Percentiles rank a stretch among this genome's conserved stretches.
Conservation (phyloP, 1,140 invertebrate genomes). For the Caenorhabditis elegans region DNA sequence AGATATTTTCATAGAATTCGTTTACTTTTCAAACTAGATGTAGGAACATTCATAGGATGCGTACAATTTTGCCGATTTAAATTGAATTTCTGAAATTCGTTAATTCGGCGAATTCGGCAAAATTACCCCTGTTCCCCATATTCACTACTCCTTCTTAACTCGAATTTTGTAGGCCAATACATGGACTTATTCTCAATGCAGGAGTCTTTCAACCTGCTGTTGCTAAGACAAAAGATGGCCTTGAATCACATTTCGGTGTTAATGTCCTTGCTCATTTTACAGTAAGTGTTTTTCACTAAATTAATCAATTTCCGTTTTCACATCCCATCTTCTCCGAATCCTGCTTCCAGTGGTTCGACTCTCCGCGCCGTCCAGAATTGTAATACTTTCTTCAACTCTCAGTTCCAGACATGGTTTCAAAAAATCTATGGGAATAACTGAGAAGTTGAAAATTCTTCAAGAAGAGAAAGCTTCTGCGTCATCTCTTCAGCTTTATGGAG, state of each 20-base stretch:
- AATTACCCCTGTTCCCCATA: no score
- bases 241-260: slow-evolving; percentile 83
- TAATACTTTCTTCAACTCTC: background rate
- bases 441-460: background rate
- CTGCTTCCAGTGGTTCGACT: slow-evolving; percentile 86
- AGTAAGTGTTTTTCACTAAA: slow-evolving; percentile 69
- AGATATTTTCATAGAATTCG: background rate
- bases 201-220: slow-evolving; percentile 78
- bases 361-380: slow-evolving; percentile 76
- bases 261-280: slow-evolving; percentile 80
- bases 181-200: slow-evolving; percentile 87
- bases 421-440: slow-evolving; percentile 30
- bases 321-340: slow-evolving; percentile 69
- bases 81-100: no score
- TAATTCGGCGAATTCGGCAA: no score
- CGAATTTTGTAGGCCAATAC: slow-evolving; percentile 74
- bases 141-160: no score
- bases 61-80: no score
- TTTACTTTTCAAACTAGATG: no score
- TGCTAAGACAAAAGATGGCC: slow-evolving; percentile 77
- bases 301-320: background rate
- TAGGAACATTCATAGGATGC: no score
- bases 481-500: slow-evolving; percentile 80
- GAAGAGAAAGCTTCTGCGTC: slow-evolving; percentile 71
- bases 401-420: background rate